Percentiles rank a stretch among this genome's conserved stretches.
phyloP scores from a whole-genome alignment of 2,797 vertebrate species.

The Rhadinocentrus ornatus region DNA sequence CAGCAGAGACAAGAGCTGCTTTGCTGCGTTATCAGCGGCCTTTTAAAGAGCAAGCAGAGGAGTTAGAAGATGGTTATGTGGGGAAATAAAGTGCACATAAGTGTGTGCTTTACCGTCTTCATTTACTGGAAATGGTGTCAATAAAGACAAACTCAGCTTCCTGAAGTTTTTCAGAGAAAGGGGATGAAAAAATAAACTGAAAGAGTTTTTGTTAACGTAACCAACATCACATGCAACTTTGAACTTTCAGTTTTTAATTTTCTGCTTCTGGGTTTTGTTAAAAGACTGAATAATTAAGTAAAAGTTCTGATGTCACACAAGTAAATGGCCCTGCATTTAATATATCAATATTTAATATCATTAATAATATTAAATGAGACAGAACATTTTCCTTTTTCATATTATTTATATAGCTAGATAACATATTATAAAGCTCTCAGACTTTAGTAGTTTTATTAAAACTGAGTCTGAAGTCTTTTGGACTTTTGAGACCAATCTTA shows the following conservation, averaged over 20 bases:
- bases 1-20: slow-evolving; percentile 61
- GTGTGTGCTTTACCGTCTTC: slow-evolving; percentile 45
- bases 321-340: neutral
- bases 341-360: neutral
- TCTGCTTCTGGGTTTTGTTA: neutral
- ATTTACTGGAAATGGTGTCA: slow-evolving; percentile 33
- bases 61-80: slow-evolving; percentile 61
- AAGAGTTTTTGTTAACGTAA: slow-evolving; percentile 15
- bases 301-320: neutral
- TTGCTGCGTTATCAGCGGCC: slow-evolving; percentile 12
- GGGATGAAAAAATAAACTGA: slow-evolving; percentile 41
- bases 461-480: too few species aligned
- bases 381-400: neutral
- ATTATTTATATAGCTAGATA: neutral
- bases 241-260: neutral
- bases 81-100: slow-evolving; percentile 47
- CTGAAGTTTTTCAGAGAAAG: slow-evolving; percentile 42
- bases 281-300: neutral
- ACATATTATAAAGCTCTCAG: too few species aligned
- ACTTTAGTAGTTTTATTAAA: too few species aligned
- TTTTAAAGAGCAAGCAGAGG: slow-evolving; percentile 23
- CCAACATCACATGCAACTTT: neutral
- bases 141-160: neutral
- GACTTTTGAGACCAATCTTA: too few species aligned
- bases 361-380: too few species aligned